Base-by-base conservation (phyloP, 2,113 vertebrate genomes). In the Arothron firmamentum region DNA sequence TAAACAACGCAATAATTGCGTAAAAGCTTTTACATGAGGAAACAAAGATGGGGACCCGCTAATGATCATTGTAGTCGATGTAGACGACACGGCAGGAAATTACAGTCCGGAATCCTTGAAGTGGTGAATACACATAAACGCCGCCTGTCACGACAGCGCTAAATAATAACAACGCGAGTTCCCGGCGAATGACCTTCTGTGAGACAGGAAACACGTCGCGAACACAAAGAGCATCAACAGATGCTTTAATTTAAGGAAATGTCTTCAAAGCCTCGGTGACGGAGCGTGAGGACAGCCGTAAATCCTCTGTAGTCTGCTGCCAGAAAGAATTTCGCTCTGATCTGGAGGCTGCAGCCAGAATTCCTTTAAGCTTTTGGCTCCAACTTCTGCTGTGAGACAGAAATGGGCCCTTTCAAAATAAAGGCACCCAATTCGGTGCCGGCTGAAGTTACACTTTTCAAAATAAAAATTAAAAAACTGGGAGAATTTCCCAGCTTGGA, bases 241-340 rank as follows among this genome's bases (percentile, higher is more conserved):
- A 16, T 45, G 43, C 17, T 15, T 45, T 17, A 17, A 17, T 16
- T 14, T 45, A 45, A 45, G 43, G 43, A 45, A 45, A 45, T 16
- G 16, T 17, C 3, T 17, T 45, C 43, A 14, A 45, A 45, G 43
- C 13, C 43, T 6, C 17, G 8, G 34, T 38, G 34, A 38, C 34
- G 4, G 16, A 45, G 16, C 43, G 43, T 45, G 16, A 45, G 43
- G 43, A 45, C 43, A 7, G 50, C 28, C 18, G 25, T 69, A 60
- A 66, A 63, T 75, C 72, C 34, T 38, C 34, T 12, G 34, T 38
- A 38, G 34, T 38, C 34, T 12, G 0, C n/a, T 42, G 67, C 60
- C 67, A 74, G 60, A 3, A 49, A 53, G 59, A 52, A 53, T 63
- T 64, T 2, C 41, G 62, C 45, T 34, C 28, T 17, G 42, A 60